Base-by-base conservation (phyloP, 2,888 invertebrate genomes). In the Rhopalosiphum nymphaeae region DNA sequence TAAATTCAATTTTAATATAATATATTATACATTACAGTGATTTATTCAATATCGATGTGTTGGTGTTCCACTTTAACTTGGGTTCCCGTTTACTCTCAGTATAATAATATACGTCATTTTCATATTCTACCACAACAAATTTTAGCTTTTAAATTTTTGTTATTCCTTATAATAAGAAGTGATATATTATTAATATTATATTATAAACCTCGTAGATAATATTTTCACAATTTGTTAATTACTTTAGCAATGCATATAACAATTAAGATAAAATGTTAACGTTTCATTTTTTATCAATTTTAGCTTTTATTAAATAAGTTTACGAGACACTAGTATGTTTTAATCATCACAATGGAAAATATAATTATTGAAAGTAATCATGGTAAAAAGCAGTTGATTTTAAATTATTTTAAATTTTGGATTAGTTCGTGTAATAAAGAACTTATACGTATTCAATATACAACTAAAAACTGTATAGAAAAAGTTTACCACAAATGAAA, bases 381-480 rank as follows among this genome's bases (percentile, higher is more conserved):
- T 44, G 85, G 44, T 44, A 86, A 86, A 86, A 86, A 44, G 29
- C 85, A 86, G 44, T 86, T 86, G 26, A 26, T 86, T 86, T 86
- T 86, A 86, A 86, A 86, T 29, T 26, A 26, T 86, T 86, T 86
- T 53, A 86, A 86, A 46, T 86, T 86, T 86, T 10, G 26, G 11
- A 86, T 86, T 46, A 44, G 29, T 86, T 29, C 26, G 46, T 44
- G 26, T 86, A 44, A 44, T 86, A 46, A 86, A 86, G 26, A 44
- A 86, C 85, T 85, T 85, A 44, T 44, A 46, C 26, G 85, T 44
- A 44, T 26, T 29, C 44, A 44, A 25, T 85, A 25, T 44, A 85
- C 85, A 85, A 85, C 85, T 44, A 53, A 53, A 53, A 53, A 53
- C 53, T 53, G 53, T 53, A 0, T 21, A 21, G 21, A 16, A 53